Conservation (phyloP, 2,888 invertebrate species). For the Carabus problematicus region DNA sequence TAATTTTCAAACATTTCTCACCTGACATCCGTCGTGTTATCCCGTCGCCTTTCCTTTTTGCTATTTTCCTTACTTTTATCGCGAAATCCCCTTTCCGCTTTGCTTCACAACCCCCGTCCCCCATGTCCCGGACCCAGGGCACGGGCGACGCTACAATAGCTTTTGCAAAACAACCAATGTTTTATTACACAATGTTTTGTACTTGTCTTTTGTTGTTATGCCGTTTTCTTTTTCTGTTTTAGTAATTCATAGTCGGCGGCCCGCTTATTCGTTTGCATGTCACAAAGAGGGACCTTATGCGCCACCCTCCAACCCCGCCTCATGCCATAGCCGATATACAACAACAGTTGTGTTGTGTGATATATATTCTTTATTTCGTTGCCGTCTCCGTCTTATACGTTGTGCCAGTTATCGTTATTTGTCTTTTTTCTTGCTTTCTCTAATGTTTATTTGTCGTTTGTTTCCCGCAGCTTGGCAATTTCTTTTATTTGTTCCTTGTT, state of each 20-base stretch:
- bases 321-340: neutral
- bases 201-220: conserved; percentile 22
- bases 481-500: conserved; percentile 24
- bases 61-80: conserved; percentile 26
- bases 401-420: conserved; percentile 3
- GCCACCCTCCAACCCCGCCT: neutral
- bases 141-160: conserved; percentile 7
- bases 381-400: neutral
- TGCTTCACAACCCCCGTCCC: too few species aligned
- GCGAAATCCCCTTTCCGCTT: conserved; percentile 1
- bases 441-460: conserved; percentile 28
- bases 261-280: conserved; percentile 5
- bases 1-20: conserved; percentile 28
- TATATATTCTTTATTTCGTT: conserved; percentile 2
- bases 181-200: conserved; percentile 35
- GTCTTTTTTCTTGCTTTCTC: conserved; percentile 14
- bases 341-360: neutral
- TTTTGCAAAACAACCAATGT: conserved; percentile 29
- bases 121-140: too few species aligned
- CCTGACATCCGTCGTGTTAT: conserved; percentile 18
- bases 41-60: conserved; percentile 6
- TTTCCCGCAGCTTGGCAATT: neutral
- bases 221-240: conserved; percentile 21
- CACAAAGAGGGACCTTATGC: conserved; percentile 4
- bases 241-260: conserved; percentile 24